Percentiles rank a stretch among this genome's conserved stretches.
These are phyloP conservation scores for Callipepla californica DNA, from an alignment of 2,113 vertebrate genomes.

Conservation along the genomic window DNA sequence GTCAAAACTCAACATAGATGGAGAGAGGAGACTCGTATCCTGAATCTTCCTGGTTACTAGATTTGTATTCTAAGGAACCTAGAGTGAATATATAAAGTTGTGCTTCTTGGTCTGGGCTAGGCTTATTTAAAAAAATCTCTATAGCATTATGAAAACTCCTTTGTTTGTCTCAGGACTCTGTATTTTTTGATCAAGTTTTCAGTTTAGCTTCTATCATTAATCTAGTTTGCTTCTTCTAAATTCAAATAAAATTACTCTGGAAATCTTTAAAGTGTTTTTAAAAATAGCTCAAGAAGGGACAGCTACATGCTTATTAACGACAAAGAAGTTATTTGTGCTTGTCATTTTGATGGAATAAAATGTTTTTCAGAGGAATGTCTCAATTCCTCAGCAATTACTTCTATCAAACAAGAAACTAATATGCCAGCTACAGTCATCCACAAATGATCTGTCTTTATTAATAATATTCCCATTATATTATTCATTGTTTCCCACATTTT, in stretches of 20 bases:
- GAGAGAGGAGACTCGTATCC: neutral
- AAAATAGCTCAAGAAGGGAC: neutral
- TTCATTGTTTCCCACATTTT: neutral
- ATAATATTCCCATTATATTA: neutral
- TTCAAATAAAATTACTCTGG: neutral
- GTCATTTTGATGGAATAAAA: neutral
- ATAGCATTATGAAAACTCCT: neutral
- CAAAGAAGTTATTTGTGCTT: neutral
- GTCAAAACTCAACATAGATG: neutral
- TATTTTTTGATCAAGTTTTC: neutral
- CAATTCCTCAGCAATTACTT: neutral
- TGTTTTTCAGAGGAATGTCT: neutral
- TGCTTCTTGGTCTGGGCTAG: neutral
- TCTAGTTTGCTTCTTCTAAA: neutral
- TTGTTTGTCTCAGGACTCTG: neutral
- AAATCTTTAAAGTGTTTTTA: neutral
- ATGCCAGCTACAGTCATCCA: neutral
- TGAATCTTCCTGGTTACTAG: neutral
- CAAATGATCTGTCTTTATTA: neutral
- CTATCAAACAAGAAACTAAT: neutral
- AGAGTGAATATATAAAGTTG: neutral
- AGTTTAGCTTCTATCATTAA: neutral
- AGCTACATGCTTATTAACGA: neutral
- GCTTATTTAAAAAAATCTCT: neutral
- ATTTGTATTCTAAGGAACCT: neutral